A percentile compares a stretch with the other conserved stretches of the same genome.
Conservation (phyloP, 2,888 invertebrate species). For the Drosophila prolongata region DNA sequence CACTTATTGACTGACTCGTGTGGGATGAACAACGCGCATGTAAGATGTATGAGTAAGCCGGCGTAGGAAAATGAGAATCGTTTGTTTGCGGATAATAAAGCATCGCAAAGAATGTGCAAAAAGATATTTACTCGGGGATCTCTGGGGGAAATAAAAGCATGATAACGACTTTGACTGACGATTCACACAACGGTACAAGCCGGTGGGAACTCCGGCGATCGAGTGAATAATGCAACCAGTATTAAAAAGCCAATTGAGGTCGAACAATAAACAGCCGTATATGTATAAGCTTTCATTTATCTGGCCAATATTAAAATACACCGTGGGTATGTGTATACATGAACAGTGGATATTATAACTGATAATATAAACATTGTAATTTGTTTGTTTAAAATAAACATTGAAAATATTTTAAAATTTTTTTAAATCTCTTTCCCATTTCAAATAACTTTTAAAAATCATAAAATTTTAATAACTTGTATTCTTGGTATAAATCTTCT, state of each 20-base stretch:
- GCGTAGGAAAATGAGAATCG: slow-evolving; percentile 47
- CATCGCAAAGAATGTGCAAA: slow-evolving; percentile 26
- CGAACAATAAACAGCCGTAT: slow-evolving; percentile 10
- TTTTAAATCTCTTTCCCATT: too few species aligned
- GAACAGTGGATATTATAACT: not conserved
- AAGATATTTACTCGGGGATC: slow-evolving; percentile 18
- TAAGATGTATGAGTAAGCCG: slow-evolving; percentile 50
- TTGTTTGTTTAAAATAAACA: not conserved
- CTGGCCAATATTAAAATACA: not conserved
- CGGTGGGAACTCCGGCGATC: slow-evolving; percentile 19
- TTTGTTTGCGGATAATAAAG: slow-evolving; percentile 50
- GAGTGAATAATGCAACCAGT: slow-evolving; percentile 24
- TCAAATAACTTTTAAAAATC: too few species aligned
- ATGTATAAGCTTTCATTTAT: slow-evolving; percentile 9
- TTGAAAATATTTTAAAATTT: not conserved
- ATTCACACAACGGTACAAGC: slow-evolving; percentile 12
- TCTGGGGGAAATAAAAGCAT: slow-evolving; percentile 5
- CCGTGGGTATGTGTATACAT: not conserved
- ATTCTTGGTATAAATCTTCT: not conserved
- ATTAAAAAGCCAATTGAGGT: slow-evolving; percentile 22
- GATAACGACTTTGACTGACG: slow-evolving; percentile 21
- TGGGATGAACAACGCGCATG: slow-evolving; percentile 19
- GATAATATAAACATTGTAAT: not conserved
- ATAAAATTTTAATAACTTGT: not conserved
- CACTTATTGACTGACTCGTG: slow-evolving; percentile 44